Evolutionary conservation across 2,888 invertebrate species (phyloP).

Genomic region (Pteria penguin): DNA sequence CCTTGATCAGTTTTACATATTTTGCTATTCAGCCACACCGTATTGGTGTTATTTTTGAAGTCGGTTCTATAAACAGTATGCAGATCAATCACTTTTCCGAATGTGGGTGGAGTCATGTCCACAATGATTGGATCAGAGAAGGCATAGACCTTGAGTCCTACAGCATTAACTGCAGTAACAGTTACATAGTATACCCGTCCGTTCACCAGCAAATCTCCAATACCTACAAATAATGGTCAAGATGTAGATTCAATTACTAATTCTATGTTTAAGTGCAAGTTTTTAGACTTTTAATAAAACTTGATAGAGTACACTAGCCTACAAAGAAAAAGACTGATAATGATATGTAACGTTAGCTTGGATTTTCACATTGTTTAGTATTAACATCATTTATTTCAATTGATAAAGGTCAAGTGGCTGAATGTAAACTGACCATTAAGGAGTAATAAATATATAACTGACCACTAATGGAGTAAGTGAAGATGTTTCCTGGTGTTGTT

Average conservation of each 20-base stretch:
- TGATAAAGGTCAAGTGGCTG: too few species aligned
- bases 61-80: conserved; percentile 44
- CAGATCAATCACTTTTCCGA: conserved; percentile 55
- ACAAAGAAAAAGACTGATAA: too few species aligned
- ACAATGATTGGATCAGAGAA: conserved; percentile 54
- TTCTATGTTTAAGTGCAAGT: too few species aligned
- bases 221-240: neutral
- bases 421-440: too few species aligned
- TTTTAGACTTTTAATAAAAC: too few species aligned
- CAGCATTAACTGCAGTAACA: conserved; percentile 53
- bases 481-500: neutral
- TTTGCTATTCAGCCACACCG: conserved; percentile 33
- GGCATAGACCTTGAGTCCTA: conserved; percentile 44
- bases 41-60: conserved; percentile 20
- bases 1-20: conserved; percentile 50
- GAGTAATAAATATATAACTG: neutral
- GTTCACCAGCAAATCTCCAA: neutral
- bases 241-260: too few species aligned
- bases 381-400: too few species aligned
- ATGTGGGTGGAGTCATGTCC: conserved; percentile 57
- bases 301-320: too few species aligned
- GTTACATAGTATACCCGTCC: conserved; percentile 51
- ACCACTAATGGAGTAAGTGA: conserved; percentile 24
- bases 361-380: too few species aligned
- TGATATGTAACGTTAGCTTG: too few species aligned